Conservation (phyloP, 2,888 invertebrate genomes). For the Invenusta paracnida region DNA sequence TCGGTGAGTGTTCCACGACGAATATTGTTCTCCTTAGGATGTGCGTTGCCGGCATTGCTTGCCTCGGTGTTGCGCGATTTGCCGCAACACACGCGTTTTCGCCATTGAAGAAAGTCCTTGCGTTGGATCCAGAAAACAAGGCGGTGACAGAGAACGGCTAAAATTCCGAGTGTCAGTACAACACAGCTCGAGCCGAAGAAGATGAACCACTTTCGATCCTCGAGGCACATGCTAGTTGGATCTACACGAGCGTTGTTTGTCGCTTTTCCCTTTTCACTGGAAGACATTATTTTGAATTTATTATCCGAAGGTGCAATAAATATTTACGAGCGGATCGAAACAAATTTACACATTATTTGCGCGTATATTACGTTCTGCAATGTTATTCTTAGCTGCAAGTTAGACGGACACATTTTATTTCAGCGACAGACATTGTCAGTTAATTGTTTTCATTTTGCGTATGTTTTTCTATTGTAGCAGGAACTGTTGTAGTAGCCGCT, state of each 20-base stretch:
- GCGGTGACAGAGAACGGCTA: not conserved
- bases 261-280: not conserved
- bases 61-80: not conserved
- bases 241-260: not conserved
- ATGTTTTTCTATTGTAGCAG: no score
- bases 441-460: no score
- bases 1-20: not conserved
- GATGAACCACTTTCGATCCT: slow-evolving; percentile 12
- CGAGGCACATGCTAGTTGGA: not conserved
- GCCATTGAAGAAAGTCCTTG: not conserved
- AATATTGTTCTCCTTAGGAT: not conserved
- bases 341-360: no score
- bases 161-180: not conserved
- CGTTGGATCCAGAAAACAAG: slow-evolving; percentile 4
- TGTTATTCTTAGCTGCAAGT: no score
- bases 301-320: no score
- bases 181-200: slow-evolving; percentile 18
- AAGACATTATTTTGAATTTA: not conserved
- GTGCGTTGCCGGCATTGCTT: not conserved
- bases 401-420: no score
- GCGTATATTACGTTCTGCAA: no score
- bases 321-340: no score
- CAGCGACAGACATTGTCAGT: no score
- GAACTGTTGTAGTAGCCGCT: no score
- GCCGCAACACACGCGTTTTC: not conserved